A percentile compares a stretch with the other conserved stretches of the same genome.
Evolutionary conservation across 1,140 invertebrate genomes (phyloP).

Genomic region (Odontomachus brunneus): DNA sequence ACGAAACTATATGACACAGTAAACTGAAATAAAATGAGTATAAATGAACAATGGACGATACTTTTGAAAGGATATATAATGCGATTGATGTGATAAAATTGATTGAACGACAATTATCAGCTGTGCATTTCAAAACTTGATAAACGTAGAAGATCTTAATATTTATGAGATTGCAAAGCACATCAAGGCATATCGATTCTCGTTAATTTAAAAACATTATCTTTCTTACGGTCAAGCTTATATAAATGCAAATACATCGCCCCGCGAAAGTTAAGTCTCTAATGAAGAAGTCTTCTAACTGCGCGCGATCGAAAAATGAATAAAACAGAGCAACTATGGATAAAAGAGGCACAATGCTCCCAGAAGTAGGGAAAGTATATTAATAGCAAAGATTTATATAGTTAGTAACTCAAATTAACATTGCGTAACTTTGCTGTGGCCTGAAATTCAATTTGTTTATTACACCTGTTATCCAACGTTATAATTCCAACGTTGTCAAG

Average conservation of each 20-base stretch:
- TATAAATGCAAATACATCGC: slow-evolving; percentile 67
- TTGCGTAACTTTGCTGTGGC: neutral
- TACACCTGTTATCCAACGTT: neutral
- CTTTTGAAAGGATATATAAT: neutral
- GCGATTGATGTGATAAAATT: neutral
- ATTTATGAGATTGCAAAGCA: slow-evolving; percentile 34
- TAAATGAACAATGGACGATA: neutral
- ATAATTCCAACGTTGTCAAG: neutral
- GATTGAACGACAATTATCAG: neutral
- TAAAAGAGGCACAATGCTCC: neutral
- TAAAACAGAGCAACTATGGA: neutral
- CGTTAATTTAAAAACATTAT: slow-evolving; percentile 62
- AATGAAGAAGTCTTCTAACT: slow-evolving; percentile 30
- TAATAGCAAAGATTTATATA: too few species aligned
- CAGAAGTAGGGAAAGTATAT: neutral
- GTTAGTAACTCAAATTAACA: neutral
- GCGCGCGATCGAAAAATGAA: slow-evolving; percentile 15
- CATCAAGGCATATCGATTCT: slow-evolving; percentile 29
- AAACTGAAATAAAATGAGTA: neutral
- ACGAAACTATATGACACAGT: too few species aligned
- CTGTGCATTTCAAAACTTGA: neutral
- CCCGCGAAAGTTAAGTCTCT: slow-evolving; percentile 52
- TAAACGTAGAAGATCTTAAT: slow-evolving; percentile 29
- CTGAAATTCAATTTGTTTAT: neutral
- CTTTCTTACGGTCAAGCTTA: neutral